phyloP scores from a whole-genome alignment of 1,140 invertebrate genomes.

The Orius insidiosus region DNA sequence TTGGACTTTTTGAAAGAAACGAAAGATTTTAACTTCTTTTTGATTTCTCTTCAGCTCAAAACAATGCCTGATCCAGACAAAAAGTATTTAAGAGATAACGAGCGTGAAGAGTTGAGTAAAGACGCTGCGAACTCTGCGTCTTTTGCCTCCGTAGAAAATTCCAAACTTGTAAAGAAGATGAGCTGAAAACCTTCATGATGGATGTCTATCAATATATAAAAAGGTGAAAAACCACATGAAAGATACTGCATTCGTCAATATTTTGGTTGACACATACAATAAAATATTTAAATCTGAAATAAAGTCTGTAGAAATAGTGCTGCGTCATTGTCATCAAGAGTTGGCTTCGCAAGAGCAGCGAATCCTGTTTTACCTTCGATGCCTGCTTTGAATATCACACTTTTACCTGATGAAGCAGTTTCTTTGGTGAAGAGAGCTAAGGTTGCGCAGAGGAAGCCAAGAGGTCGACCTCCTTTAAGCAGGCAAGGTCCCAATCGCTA shows the following conservation, averaged over 20 bases:
- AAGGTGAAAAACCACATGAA: conserved; percentile 14
- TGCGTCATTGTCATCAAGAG: conserved; percentile 3
- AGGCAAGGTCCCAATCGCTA: background rate
- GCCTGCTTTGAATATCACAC: background rate
- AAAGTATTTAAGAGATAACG: conserved; percentile 62
- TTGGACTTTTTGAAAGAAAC: conserved; percentile 62
- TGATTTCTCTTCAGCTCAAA: conserved; percentile 60
- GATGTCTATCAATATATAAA: conserved; percentile 19
- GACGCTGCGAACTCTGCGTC: conserved; percentile 50
- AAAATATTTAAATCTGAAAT: conserved; percentile 16
- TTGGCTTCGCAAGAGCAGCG: background rate
- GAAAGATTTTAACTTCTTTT: conserved; percentile 64
- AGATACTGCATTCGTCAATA: conserved; percentile 15
- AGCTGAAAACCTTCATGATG: conserved; percentile 16
- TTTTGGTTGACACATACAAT: conserved; percentile 16
- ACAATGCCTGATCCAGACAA: conserved; percentile 65
- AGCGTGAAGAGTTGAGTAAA: conserved; percentile 54
- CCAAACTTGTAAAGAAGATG: conserved; percentile 17
- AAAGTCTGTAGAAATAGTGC: conserved; percentile 1
- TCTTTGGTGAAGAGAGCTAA: background rate
- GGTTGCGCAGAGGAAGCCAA: background rate
- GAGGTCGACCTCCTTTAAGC: background rate
- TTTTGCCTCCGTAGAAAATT: conserved; percentile 28
- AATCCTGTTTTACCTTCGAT: background rate
- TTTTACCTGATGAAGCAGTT: background rate